Base-by-base conservation (phyloP, 2,113 vertebrate genomes). In the Gymnogyps californianus region DNA sequence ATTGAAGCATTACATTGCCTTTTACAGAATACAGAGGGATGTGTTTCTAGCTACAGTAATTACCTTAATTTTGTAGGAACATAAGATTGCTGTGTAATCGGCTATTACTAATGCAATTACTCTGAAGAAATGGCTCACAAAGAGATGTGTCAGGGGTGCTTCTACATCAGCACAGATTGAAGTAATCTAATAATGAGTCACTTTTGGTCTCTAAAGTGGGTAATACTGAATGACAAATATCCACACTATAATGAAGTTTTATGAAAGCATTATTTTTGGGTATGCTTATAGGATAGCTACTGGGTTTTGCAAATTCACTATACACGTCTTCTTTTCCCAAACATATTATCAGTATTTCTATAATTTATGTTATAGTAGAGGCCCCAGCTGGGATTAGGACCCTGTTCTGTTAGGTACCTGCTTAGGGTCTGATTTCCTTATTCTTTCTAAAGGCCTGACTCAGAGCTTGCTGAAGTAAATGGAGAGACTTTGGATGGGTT, bases 51-150 rank as follows among this genome's bases (percentile, higher is more conserved):
- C 83, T 94, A 64, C 95, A 94, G 91, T 97, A 97, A 97, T 98
- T 97, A 96, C 91, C 70, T 97, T 97, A 98, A 97, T 98, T 98
- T 97, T 86, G 84, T 83, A 91, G 95, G 96, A 97, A 97, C 95
- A 96, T 79, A 93, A 95, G 95, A 96, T 96, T 95, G 89, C 95
- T 94, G 87, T 94, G 95, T 96, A 97, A 97, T 96, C 49, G 17
- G 83, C 93, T 97, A 96, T 97, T 97, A 97, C 96, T 97, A 97
- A 98, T 86, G 93, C 97, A 97, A 97, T 97, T 98, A 97, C 91
- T 95, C 89, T 67, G 87, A 96, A 97, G 95, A 97, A 97, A 96
- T 83, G 83, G 89, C 89, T 96, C 91, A 96, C 87, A 95, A 87
- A 94, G 77, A 92, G 87, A 94, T 79, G 89, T 96, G 96, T 96